phyloP scores from a whole-genome alignment of 2,888 invertebrate species.

The Agrotis segetum region DNA sequence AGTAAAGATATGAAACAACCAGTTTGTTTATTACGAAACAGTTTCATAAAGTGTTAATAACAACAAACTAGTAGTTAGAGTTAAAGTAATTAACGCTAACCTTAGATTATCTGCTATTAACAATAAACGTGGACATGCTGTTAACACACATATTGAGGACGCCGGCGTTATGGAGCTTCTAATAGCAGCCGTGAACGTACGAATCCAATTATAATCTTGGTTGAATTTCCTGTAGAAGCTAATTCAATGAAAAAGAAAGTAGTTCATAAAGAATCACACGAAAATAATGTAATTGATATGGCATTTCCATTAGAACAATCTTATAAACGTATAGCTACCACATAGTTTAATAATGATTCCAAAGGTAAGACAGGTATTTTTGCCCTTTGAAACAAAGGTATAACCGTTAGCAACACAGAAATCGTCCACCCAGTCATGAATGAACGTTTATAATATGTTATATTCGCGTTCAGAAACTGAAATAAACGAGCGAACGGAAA shows the following conservation, averaged over 20 bases:
- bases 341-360: not conserved
- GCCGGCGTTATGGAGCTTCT: constrained; percentile 48
- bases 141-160: constrained; percentile 50
- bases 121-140: constrained; percentile 72
- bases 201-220: constrained; percentile 38
- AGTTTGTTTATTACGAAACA: constrained; percentile 69
- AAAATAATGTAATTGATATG: constrained; percentile 16
- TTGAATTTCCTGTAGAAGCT: constrained; percentile 39
- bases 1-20: constrained; percentile 51
- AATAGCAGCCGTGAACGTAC: constrained; percentile 37
- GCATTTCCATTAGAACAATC: not conserved
- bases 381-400: constrained; percentile 6
- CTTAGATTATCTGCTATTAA: constrained; percentile 78
- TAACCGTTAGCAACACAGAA: constrained; percentile 59
- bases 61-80: constrained; percentile 74
- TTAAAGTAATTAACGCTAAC: constrained; percentile 78
- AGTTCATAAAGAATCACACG: constrained; percentile 11
- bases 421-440: constrained; percentile 74
- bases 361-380: constrained; percentile 20
- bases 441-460: constrained; percentile 84
- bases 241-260: constrained; percentile 39
- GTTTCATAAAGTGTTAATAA: constrained; percentile 78
- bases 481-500: constrained; percentile 90
- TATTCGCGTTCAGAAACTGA: constrained; percentile 88
- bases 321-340: not conserved